Base-by-base conservation (phyloP, 2,797 vertebrate species). In the Rhinophrynus dorsalis region DNA sequence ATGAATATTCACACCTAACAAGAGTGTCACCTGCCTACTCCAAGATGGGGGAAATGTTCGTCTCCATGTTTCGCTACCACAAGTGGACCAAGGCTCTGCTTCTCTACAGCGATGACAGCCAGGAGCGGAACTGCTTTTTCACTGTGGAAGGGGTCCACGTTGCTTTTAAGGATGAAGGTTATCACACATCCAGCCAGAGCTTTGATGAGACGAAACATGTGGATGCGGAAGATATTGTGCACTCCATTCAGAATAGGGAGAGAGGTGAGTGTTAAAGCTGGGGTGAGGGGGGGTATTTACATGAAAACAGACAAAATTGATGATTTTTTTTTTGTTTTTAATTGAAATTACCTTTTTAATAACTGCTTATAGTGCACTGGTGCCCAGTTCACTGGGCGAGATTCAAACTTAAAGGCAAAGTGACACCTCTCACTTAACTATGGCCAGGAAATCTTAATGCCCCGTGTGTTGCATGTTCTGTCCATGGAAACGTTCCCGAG, bases 1-100 rank as follows among this genome's bases (percentile, higher is more conserved):
- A 77, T 10, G 96, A 98, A 57, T 98, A 83, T 87, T 91, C 94
- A 45, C 95, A 94, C 76, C 93, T 99, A 68, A 97, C 95, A 21
- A 94, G 97, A 69, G 91, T 96, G 59, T 90, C 95, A 0, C 96
- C 97, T 18, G 91, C 92, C 64, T 98, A 98, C 83, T 84, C 91
- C 81, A 97, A 98, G 75, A 95, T 99, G 96, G 96, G 95, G 12
- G 93, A 95, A 84, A 94, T 92, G 52, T 93, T 99, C 86, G 82
- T 82, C 3, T 90, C 92, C 17, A 90, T 98, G 75, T 97, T 96
- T 76, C 87, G 86, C 24, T 88, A 89, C 81, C 96, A 95, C 88
- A 78, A 84, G 45, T 99, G 96, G 97, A 92, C 61, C 78, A 87
- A 81, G 54, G 94, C 92, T 0, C 78, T 91, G 33, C 88, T 99